A percentile compares a stretch with the other conserved stretches of the same genome.
phyloP scores from a whole-genome alignment of 2,888 invertebrate genomes.

The Macrophya alboannulata region DNA sequence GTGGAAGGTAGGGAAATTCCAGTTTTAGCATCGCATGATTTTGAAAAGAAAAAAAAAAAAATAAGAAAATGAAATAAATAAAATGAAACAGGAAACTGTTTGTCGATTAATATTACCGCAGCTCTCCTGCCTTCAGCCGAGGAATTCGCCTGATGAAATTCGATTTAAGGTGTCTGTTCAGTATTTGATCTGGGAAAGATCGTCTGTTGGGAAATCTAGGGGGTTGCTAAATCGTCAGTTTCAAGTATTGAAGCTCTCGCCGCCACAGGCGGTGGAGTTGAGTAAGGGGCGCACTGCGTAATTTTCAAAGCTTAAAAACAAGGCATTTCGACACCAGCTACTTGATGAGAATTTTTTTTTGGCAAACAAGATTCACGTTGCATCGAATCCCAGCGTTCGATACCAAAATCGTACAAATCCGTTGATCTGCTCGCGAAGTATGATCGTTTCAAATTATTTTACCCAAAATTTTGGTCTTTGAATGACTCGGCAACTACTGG shows the following conservation, averaged over 20 bases:
- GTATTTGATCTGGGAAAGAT: slow-evolving; percentile 3
- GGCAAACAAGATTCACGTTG: background rate
- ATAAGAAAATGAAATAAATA: background rate
- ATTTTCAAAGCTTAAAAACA: background rate
- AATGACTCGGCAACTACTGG: background rate
- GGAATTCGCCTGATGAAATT: slow-evolving; percentile 17
- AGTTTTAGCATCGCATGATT: background rate
- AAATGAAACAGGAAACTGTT: background rate
- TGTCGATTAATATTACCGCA: background rate
- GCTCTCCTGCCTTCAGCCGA: background rate
- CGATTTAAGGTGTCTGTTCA: slow-evolving; percentile 22
- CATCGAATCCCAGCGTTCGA: background rate
- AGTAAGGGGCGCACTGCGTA: background rate
- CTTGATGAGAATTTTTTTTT: background rate
- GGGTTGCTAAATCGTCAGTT: background rate
- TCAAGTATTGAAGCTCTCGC: background rate
- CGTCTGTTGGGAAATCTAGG: slow-evolving; percentile 33
- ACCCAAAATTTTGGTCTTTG: background rate
- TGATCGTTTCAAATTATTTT: background rate
- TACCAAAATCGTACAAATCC: background rate
- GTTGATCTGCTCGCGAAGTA: background rate
- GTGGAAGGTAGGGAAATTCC: background rate
- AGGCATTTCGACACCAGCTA: background rate
- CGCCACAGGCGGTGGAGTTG: background rate
- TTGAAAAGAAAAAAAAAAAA: background rate